Conservation (phyloP, 2,797 vertebrate genomes). For the Sebastiscus albofasciatus region DNA sequence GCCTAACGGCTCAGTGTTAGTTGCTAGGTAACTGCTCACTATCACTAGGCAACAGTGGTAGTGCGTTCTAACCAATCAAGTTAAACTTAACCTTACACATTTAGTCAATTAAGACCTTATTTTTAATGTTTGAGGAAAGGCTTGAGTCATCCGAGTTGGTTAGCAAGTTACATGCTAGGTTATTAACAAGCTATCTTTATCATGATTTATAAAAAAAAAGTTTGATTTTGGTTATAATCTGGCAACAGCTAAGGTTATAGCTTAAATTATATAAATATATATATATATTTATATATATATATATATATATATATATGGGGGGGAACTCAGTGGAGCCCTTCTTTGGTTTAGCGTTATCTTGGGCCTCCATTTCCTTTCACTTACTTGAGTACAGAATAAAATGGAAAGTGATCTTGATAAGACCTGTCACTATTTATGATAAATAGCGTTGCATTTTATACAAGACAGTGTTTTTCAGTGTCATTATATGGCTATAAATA, state of each 20-base stretch:
- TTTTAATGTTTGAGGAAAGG: constrained; percentile 37
- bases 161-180: constrained; percentile 45
- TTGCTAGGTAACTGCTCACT: neutral
- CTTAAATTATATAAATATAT: neutral
- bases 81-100: neutral
- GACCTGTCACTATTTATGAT: neutral
- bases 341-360: constrained; percentile 31
- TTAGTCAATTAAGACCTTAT: neutral
- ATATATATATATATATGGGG: rapidly evolving
- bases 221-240: neutral
- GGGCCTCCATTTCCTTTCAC: constrained; percentile 75
- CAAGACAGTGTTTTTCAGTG: neutral
- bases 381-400: constrained; percentile 41
- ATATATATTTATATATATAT: no score
- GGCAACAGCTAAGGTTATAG: neutral
- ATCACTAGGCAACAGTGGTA: neutral
- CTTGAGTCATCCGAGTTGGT: constrained; percentile 66
- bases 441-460: neutral
- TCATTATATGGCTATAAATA: neutral
- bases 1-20: neutral
- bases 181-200: neutral
- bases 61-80: neutral
- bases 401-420: constrained; percentile 38
- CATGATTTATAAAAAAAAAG: neutral
- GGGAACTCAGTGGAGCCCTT: neutral